Percentiles rank a stretch among this genome's conserved stretches.
phyloP scores from a whole-genome alignment of 1,140 invertebrate genomes.

The Pseudobourletiella spinata region DNA sequence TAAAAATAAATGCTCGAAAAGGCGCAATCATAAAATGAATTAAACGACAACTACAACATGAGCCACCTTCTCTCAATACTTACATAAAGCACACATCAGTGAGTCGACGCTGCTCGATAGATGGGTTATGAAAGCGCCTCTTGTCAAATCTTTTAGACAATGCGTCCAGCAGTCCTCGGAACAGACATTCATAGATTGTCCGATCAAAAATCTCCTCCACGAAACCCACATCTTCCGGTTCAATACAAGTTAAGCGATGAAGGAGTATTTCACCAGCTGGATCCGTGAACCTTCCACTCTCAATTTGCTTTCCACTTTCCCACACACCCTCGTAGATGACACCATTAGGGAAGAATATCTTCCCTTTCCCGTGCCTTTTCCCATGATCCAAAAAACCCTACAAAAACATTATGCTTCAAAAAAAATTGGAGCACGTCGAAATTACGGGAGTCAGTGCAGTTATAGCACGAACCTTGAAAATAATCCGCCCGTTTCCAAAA shows the following conservation, averaged over 20 bases:
- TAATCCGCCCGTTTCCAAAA: background rate
- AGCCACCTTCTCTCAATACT: too few relatives aligned
- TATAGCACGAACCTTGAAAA: too few relatives aligned
- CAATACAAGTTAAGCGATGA: conserved; percentile 12
- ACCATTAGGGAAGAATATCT: conserved; percentile 29
- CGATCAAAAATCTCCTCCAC: conserved; percentile 14
- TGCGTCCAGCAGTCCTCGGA: background rate
- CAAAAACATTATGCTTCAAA: too few relatives aligned
- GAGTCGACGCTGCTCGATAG: too few relatives aligned
- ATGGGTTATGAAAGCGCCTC: too few relatives aligned
- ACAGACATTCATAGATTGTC: conserved; percentile 22
- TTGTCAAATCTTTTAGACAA: too few relatives aligned
- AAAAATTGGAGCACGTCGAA: too few relatives aligned
- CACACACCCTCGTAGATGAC: conserved; percentile 27
- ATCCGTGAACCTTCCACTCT: conserved; percentile 23
- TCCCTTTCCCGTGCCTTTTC: conserved; percentile 25
- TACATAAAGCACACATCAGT: too few relatives aligned
- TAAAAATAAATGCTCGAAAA: too few relatives aligned
- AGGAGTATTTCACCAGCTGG: conserved; percentile 22
- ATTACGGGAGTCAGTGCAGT: too few relatives aligned
- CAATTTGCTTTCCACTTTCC: conserved; percentile 23
- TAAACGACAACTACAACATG: too few relatives aligned
- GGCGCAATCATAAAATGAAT: too few relatives aligned
- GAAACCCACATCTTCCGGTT: conserved; percentile 7
- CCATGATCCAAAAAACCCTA: conserved; percentile 20